Percentiles rank a stretch among this genome's conserved stretches.
phyloP scores from a whole-genome alignment of 2,888 invertebrate genomes.

The Ophraella communa region DNA sequence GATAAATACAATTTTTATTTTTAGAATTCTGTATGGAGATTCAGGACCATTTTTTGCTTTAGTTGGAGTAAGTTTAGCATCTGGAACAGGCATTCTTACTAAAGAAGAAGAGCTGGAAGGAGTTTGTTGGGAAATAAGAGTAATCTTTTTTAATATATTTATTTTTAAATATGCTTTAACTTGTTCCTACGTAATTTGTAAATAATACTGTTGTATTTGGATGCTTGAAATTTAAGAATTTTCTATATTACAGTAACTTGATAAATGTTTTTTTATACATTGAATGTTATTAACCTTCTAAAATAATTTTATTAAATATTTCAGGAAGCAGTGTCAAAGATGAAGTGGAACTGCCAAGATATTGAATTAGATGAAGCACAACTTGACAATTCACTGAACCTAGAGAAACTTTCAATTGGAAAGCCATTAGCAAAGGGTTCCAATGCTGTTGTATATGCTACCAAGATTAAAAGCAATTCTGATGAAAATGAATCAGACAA shows the following conservation, averaged over 20 bases:
- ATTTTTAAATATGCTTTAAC: too few relatives aligned
- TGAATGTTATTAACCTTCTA: too few relatives aligned
- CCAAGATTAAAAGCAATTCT: constrained; percentile 60
- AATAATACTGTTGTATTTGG: too few relatives aligned
- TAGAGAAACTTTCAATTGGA: constrained; percentile 72
- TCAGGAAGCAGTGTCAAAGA: constrained; percentile 66
- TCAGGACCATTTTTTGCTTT: constrained; percentile 77
- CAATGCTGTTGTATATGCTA: constrained; percentile 81
- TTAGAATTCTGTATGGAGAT: constrained; percentile 69
- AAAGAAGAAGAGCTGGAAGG: constrained; percentile 80
- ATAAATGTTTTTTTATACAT: too few relatives aligned
- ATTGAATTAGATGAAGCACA: constrained; percentile 57
- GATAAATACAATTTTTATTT: constrained; percentile 15
- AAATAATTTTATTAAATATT: constrained; percentile 40
- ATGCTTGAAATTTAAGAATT: too few relatives aligned
- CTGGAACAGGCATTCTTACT: constrained; percentile 75
- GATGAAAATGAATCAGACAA: constrained; percentile 24
- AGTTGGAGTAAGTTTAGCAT: constrained; percentile 75
- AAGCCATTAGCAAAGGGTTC: constrained; percentile 80
- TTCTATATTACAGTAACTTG: too few relatives aligned
- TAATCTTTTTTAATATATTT: constrained; percentile 54
- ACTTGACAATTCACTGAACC: constrained; percentile 59
- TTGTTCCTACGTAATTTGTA: too few relatives aligned
- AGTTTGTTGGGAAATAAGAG: constrained; percentile 79
- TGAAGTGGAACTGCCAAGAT: constrained; percentile 64